Base-by-base conservation (phyloP, 2,797 vertebrate genomes). In the Percopsis omiscomaycus region DNA sequence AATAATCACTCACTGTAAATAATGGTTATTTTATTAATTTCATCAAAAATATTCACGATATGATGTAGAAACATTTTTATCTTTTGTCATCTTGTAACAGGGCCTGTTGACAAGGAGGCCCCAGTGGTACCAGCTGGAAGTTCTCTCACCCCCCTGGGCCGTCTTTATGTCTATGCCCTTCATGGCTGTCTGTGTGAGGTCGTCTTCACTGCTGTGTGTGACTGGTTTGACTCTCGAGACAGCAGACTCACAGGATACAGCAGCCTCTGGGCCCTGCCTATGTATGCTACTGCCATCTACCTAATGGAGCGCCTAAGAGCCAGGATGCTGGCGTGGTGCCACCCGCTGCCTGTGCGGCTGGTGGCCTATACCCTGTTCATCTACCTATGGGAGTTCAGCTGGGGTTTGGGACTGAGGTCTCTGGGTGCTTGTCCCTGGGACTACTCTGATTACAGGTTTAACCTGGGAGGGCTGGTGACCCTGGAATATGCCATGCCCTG, bases 171-270 rank as follows among this genome's bases (percentile, higher is more conserved):
- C 65, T 94, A 94, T 22, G 90, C 90, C 0, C 82, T 94, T 47
- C 92, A 94, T 0, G 93, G 93, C 69, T 91, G 90, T 69, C 74
- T 93, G 9, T 94, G 92, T 45, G 93, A 94, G 80, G 92, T 94
- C 72, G 79, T 74, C 69, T 94, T 94, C 82, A 94, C 93, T 0
- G 89, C 93, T 0, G 69, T 74, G 22, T 91, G 72, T 71, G 90
- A 93, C 82, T 90, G 86, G 75, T 86, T 67, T 74, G 66, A 81
- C 68, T 87, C 70, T 14, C 70, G 1, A 46, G 92, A 93, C 88
- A 55, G 74, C 44, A 90, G 88, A 72, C 81, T 94, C 60, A 37
- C 49, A 0, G 93, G 92, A 1, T 84, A 93, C 74, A 93, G 89
- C 84, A 93, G 93, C 69, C 80, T 94, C 3, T 94, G 92, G 93